Percentiles rank a stretch among this genome's conserved stretches.
phyloP scores from a whole-genome alignment of 2,797 vertebrate genomes.

The Oreochromis mossambicus region DNA sequence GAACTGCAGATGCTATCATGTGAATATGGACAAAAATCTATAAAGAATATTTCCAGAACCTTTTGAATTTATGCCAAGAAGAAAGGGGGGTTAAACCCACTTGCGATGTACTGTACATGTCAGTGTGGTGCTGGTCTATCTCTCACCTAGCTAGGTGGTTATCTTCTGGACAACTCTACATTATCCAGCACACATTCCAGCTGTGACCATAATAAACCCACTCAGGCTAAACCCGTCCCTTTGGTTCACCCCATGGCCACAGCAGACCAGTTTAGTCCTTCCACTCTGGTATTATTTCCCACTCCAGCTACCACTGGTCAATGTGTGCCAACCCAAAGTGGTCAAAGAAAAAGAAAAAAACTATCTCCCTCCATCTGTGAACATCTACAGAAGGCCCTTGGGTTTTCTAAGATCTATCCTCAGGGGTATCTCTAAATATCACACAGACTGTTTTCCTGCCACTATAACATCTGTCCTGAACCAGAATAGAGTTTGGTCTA shows the following conservation, averaged over 20 bases:
- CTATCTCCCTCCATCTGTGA: not conserved
- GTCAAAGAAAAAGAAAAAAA: conserved; percentile 1
- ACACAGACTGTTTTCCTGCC: not conserved
- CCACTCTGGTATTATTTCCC: conserved; percentile 25
- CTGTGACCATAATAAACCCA: conserved; percentile 23
- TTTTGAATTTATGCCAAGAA: not conserved
- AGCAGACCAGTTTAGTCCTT: conserved; percentile 29
- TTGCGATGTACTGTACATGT: not conserved
- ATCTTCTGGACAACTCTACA: not conserved
- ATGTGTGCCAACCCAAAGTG: not conserved
- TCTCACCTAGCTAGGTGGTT: not conserved
- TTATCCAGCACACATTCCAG: conserved; percentile 23
- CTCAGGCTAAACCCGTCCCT: conserved; percentile 10
- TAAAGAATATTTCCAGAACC: not conserved
- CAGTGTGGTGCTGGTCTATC: not conserved
- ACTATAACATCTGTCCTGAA: not conserved
- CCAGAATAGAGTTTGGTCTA: conserved; percentile 16
- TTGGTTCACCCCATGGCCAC: conserved; percentile 31
- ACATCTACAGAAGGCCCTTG: not conserved
- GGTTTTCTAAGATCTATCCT: conserved; percentile 1
- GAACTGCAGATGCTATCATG: not conserved
- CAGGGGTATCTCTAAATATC: not conserved
- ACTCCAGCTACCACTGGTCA: conserved; percentile 4
- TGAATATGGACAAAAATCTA: not conserved
- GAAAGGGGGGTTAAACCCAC: not conserved